A percentile compares a stretch with the other conserved stretches of the same genome.
Conservation (phyloP, 2,113 vertebrate species). For the Ceratotherium simum region DNA sequence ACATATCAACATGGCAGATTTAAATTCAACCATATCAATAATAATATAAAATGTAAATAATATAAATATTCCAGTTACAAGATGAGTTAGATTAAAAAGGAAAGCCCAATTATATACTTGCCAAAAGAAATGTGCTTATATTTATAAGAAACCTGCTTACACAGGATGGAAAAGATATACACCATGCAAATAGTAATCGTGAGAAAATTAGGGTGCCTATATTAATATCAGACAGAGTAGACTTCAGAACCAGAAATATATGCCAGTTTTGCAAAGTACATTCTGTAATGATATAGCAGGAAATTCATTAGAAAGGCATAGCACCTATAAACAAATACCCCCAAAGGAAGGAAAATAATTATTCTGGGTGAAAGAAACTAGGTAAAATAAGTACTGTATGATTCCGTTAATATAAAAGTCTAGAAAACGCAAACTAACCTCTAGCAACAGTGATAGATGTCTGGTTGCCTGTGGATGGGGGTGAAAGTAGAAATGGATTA, state of each 20-base stretch:
- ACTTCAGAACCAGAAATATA: no score
- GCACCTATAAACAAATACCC: neutral
- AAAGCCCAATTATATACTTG: neutral
- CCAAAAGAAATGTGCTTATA: neutral
- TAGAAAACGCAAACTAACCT: neutral
- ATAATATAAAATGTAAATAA: no score
- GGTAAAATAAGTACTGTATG: neutral
- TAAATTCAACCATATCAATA: neutral
- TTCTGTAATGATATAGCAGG: neutral
- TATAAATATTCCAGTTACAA: accelerated
- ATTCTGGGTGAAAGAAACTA: neutral
- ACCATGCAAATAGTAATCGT: neutral
- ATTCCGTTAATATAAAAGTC: neutral
- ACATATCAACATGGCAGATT: no score
- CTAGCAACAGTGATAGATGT: neutral
- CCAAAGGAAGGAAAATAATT: neutral
- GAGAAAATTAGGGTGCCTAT: neutral
- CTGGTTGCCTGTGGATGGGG: accelerated
- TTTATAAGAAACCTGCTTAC: no score
- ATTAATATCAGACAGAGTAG: neutral
- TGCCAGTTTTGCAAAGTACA: neutral
- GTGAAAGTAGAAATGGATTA: neutral
- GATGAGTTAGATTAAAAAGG: neutral
- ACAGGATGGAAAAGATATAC: neutral
- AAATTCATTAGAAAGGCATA: neutral